Percentiles rank a stretch among this genome's conserved stretches.
These are phyloP conservation scores for Eupithecia vulgata DNA, from an alignment of 2,888 invertebrate genomes.

Conservation along the genomic window DNA sequence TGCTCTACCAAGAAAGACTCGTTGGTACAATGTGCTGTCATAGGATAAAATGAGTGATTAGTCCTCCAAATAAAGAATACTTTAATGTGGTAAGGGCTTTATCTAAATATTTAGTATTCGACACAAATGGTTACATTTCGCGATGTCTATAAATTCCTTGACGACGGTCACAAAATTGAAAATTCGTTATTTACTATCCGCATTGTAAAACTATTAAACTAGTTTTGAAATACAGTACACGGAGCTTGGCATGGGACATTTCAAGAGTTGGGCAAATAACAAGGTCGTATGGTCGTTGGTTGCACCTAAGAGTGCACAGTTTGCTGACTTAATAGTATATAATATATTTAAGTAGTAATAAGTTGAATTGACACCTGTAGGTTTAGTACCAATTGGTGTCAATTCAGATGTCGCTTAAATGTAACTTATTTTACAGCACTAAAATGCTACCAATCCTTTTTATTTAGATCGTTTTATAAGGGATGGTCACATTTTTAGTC, in stretches of 20 bases:
- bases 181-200: slow-evolving; percentile 33
- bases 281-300: background rate
- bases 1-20: background rate
- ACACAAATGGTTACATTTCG: slow-evolving; percentile 19
- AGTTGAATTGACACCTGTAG: too few relatives aligned
- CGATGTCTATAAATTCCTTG: slow-evolving; percentile 33
- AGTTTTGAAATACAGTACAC: slow-evolving; percentile 24
- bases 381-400: background rate
- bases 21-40: slow-evolving; percentile 1
- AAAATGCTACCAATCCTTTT: too few relatives aligned
- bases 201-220: slow-evolving; percentile 38
- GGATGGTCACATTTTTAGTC: too few relatives aligned
- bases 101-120: background rate
- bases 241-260: background rate
- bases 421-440: too few relatives aligned
- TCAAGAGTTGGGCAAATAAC: background rate
- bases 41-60: background rate
- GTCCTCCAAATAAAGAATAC: background rate
- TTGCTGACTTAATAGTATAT: too few relatives aligned
- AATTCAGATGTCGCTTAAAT: too few relatives aligned
- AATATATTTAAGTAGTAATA: too few relatives aligned
- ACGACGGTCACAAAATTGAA: slow-evolving; percentile 25
- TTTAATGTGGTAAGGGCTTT: slow-evolving; percentile 1
- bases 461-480: too few relatives aligned
- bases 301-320: background rate